Conservation (phyloP, 2,113 vertebrate species). For the Zosterops borbonicus region DNA sequence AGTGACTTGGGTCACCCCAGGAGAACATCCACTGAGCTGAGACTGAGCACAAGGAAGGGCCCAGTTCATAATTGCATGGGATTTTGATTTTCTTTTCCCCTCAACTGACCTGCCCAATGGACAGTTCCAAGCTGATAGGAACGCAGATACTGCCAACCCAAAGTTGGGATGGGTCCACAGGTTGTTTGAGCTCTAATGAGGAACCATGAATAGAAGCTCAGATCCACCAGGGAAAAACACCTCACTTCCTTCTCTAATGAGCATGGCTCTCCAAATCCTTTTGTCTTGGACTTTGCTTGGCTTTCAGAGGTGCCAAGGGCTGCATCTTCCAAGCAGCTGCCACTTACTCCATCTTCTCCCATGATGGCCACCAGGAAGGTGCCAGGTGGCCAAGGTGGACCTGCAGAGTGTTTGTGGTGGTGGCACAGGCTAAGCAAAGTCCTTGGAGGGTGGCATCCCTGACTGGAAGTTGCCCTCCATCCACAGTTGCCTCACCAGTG, state of each 20-base stretch:
- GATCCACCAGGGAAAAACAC: slow-evolving; percentile 30
- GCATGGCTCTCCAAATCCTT: not conserved
- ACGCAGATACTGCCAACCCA: slow-evolving; percentile 23
- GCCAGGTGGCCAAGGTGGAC: rapidly evolving
- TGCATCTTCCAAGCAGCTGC: not conserved
- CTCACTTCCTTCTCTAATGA: slow-evolving; percentile 41
- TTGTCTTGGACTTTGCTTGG: slow-evolving; percentile 10
- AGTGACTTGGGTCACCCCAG: not conserved
- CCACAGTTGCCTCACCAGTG: not conserved
- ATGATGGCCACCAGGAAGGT: not conserved
- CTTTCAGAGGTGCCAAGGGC: not conserved
- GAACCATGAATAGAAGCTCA: slow-evolving; percentile 48
- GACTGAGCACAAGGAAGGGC: slow-evolving; percentile 11
- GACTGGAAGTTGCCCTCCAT: not conserved
- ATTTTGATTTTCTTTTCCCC: not conserved
- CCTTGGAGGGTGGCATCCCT: not conserved
- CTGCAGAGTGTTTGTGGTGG: rapidly evolving
- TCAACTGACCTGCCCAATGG: not conserved
- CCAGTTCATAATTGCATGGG: slow-evolving; percentile 46
- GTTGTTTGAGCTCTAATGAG: slow-evolving; percentile 69
- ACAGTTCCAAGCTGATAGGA: slow-evolving; percentile 22
- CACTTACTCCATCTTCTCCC: not conserved
- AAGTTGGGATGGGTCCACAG: slow-evolving; percentile 42
- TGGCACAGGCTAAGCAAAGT: not conserved
- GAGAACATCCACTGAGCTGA: not conserved